phyloP scores from a whole-genome alignment of 2,113 vertebrate species.

The Phainopepla nitens region DNA sequence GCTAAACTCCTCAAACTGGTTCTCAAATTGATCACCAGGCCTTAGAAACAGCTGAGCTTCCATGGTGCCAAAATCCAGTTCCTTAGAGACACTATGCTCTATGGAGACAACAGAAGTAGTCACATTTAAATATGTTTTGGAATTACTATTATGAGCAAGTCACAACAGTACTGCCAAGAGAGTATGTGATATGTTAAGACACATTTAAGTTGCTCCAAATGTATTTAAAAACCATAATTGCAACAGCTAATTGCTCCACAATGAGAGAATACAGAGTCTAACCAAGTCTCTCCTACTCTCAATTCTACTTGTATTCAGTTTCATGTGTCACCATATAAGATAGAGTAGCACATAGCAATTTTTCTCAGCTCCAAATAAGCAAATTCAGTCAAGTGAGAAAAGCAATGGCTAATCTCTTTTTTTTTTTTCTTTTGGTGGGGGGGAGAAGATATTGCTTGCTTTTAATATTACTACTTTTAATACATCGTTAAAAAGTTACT shows the following conservation, averaged over 20 bases:
- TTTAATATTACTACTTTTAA: neutral
- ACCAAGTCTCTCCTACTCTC: neutral
- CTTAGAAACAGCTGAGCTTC: neutral
- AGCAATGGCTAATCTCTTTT: neutral
- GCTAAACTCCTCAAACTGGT: neutral
- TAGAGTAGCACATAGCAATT: neutral
- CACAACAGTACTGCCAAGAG: neutral
- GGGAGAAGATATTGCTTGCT: neutral
- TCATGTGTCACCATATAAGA: neutral
- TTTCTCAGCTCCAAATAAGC: neutral
- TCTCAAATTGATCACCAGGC: neutral
- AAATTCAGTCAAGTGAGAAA: neutral
- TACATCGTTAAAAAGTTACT: neutral
- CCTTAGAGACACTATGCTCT: neutral
- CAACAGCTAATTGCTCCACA: neutral
- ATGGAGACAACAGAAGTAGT: neutral
- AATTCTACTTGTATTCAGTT: neutral
- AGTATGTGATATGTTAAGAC: neutral
- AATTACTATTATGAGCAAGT: neutral
- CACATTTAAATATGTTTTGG: neutral
- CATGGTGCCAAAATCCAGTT: neutral
- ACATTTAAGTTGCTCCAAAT: neutral
- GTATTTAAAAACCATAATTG: neutral
- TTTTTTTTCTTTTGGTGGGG: fast-evolving
- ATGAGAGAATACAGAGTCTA: neutral